Evolutionary conservation across 2,797 vertebrate species (phyloP).

Genomic region (Parambassis ranga): DNA sequence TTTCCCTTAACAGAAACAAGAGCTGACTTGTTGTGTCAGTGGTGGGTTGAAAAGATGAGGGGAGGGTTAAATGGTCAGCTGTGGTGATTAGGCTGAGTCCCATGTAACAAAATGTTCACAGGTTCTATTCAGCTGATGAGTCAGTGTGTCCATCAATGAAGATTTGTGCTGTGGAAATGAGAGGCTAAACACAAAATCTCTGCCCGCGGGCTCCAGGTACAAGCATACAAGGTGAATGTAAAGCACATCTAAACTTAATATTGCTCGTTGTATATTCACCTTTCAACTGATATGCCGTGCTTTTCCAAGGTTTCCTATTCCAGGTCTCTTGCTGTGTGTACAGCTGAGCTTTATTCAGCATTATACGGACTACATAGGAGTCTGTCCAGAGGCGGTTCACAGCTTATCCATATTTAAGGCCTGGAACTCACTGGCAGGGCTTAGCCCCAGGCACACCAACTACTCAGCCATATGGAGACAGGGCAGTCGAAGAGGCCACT

Average conservation of each 20-base stretch:
- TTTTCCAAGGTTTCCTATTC: conserved; percentile 38
- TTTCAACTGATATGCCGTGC: conserved; percentile 12
- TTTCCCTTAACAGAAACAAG: conserved; percentile 55
- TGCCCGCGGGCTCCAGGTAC: conserved; percentile 1
- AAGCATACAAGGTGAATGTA: conserved; percentile 3
- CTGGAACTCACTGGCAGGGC: conserved; percentile 66
- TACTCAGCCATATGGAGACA: conserved; percentile 57
- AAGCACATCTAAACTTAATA: conserved; percentile 21
- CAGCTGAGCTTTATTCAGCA: conserved; percentile 54
- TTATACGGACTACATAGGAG: conserved; percentile 63
- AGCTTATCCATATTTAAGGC: conserved; percentile 78
- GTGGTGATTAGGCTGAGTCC: neutral
- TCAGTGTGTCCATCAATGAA: neutral
- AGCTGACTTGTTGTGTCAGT: conserved; percentile 31
- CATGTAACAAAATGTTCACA: neutral
- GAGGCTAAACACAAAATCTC: neutral
- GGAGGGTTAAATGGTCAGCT: conserved; percentile 10
- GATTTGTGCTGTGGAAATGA: neutral
- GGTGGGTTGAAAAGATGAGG: neutral
- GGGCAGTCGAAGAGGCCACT: conserved; percentile 56
- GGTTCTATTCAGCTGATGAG: conserved; percentile 10
- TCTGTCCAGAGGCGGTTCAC: conserved; percentile 73
- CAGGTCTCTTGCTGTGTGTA: conserved; percentile 15
- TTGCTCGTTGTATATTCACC: neutral
- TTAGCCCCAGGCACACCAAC: conserved; percentile 65